phyloP scores from a whole-genome alignment of 2,113 vertebrate genomes.

The Cynoglossus semilaevis region DNA sequence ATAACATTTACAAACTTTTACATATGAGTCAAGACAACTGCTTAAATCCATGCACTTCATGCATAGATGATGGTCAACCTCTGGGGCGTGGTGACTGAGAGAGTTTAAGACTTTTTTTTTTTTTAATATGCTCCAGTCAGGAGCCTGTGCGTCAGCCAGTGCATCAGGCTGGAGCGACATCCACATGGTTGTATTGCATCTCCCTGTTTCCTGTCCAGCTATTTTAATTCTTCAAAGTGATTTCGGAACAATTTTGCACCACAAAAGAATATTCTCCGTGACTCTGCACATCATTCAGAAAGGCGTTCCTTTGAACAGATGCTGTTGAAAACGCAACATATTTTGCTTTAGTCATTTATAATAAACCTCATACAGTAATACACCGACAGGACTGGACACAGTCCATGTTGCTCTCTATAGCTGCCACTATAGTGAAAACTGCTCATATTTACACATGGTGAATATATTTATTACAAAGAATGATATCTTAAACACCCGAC shows the following conservation, averaged over 20 bases:
- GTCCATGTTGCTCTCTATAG: constrained; percentile 57
- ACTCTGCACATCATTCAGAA: background rate
- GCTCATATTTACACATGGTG: constrained; percentile 54
- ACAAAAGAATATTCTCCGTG: constrained; percentile 7
- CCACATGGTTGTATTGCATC: no score
- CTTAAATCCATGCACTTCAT: constrained; percentile 79
- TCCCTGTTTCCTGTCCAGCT: no score
- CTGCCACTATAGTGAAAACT: constrained; percentile 58
- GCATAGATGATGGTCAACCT: constrained; percentile 66
- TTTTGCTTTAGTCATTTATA: constrained; percentile 32
- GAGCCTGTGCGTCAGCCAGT: constrained; percentile 19
- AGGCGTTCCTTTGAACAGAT: background rate
- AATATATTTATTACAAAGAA: constrained; percentile 37
- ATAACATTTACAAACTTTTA: constrained; percentile 64
- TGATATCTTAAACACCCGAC: constrained; percentile 58
- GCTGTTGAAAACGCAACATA: constrained; percentile 32
- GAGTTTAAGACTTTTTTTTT: constrained; percentile 34
- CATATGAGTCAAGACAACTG: constrained; percentile 65
- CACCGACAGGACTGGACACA: constrained; percentile 59
- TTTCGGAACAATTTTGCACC: constrained; percentile 25
- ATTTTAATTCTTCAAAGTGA: no score
- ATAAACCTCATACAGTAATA: constrained; percentile 27
- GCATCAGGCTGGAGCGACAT: background rate
- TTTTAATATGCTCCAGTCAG: constrained; percentile 25
- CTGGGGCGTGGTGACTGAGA: constrained; percentile 33